Evolutionary conservation across 2,888 invertebrate species (phyloP).

Genomic region (Mesochorus sp.): DNA sequence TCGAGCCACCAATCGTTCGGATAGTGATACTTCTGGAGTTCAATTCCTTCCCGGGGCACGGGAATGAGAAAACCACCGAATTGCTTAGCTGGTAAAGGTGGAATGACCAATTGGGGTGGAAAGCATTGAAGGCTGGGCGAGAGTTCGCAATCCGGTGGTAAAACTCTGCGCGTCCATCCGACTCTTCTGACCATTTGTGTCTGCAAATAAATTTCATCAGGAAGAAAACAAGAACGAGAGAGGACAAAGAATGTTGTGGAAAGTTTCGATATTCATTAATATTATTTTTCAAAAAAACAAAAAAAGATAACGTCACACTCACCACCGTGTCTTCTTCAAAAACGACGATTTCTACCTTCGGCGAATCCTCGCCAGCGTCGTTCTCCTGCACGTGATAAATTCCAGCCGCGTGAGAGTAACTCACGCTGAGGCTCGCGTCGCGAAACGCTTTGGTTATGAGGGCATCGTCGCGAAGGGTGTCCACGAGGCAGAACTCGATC

Average conservation of each 20-base stretch:
- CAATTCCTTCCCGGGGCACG: conserved; percentile 84
- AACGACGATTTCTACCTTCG: conserved; percentile 82
- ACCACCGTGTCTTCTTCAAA: conserved; percentile 83
- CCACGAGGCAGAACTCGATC: conserved; percentile 83
- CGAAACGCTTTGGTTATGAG: conserved; percentile 82
- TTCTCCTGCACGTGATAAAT: conserved; percentile 81
- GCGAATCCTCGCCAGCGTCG: conserved; percentile 73
- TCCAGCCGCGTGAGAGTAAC: conserved; percentile 83
- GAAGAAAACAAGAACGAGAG: neutral
- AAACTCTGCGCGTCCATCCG: conserved; percentile 83
- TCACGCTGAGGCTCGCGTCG: conserved; percentile 81
- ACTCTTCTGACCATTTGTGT: conserved; percentile 83
- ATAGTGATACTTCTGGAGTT: conserved; percentile 85
- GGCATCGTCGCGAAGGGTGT: conserved; percentile 82
- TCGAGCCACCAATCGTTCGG: conserved; percentile 85
- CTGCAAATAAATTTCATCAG: conserved; percentile 67
- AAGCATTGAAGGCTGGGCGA: conserved; percentile 83
- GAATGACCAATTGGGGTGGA: conserved; percentile 82
- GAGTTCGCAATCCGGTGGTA: conserved; percentile 84
- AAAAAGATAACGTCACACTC: conserved; percentile 49
- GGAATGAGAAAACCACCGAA: conserved; percentile 83
- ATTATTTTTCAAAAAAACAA: neutral
- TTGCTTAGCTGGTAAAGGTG: conserved; percentile 82
- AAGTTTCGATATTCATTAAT: neutral
- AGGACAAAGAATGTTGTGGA: neutral